Evolutionary conservation across 2,113 vertebrate species (phyloP).

Genomic region (Neoarius graeffei): DNA sequence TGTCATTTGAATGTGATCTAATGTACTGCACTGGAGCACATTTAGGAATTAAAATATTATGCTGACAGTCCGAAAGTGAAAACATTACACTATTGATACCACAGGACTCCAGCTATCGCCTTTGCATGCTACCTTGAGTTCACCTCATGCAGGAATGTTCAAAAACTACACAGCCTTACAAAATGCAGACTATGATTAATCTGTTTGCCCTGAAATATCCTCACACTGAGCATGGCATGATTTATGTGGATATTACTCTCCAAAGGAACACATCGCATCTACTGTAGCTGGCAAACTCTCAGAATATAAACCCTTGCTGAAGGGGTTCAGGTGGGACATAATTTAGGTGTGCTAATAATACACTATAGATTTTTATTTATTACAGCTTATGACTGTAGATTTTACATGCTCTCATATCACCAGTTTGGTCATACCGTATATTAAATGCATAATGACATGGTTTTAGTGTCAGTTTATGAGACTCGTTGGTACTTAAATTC

Average conservation of each 20-base stretch:
- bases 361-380: conserved; percentile 31
- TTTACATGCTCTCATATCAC: conserved; percentile 19
- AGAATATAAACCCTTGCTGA: conserved; percentile 42
- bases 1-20: neutral
- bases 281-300: conserved; percentile 45
- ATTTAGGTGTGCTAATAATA: conserved; percentile 44
- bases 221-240: conserved; percentile 47
- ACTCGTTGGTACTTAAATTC: conserved; percentile 27
- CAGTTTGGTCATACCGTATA: conserved; percentile 18
- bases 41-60: neutral
- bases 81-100: neutral
- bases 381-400: conserved; percentile 29
- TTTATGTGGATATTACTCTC: conserved; percentile 56
- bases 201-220: conserved; percentile 50
- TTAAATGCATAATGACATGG: neutral
- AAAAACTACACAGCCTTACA: conserved; percentile 37
- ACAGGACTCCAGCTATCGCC: neutral
- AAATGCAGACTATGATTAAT: conserved; percentile 52
- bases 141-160: conserved; percentile 53
- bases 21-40: neutral
- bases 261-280: conserved; percentile 35
- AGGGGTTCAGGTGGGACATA: conserved; percentile 48
- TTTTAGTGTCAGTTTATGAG: conserved; percentile 1
- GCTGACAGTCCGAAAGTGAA: neutral
- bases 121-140: conserved; percentile 52